Evolutionary conservation across 2,113 vertebrate genomes (phyloP).

Genomic region (Microtus ochrogaster): DNA sequence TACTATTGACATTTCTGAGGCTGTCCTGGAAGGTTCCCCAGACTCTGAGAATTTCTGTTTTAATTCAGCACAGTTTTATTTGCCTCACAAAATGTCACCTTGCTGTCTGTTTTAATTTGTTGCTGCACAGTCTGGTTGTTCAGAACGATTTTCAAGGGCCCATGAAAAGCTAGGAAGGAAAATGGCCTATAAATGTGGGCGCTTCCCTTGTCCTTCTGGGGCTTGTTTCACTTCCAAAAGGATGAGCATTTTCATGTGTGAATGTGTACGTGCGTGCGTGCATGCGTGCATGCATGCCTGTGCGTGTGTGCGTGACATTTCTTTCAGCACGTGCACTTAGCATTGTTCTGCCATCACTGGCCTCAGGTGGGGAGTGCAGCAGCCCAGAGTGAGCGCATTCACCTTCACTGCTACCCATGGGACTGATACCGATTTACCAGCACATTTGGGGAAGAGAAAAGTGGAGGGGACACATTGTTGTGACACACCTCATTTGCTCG

Average conservation of each 20-base stretch:
- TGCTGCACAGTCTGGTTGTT: constrained; percentile 32
- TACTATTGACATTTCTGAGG: neutral
- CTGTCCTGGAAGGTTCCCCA: neutral
- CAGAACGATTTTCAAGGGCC: constrained; percentile 75
- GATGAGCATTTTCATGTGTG: neutral
- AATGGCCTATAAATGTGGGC: constrained; percentile 48
- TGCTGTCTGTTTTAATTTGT: constrained; percentile 70
- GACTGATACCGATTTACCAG: constrained; percentile 70
- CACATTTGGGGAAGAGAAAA: neutral
- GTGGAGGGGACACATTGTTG: constrained; percentile 3
- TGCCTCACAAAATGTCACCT: neutral
- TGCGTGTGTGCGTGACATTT: neutral
- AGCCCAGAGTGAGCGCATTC: neutral
- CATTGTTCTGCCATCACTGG: neutral
- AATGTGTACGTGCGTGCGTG: neutral
- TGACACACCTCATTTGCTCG: constrained; percentile 77
- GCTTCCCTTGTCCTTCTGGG: neutral
- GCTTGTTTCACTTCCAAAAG: neutral
- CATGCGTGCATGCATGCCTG: too few relatives aligned
- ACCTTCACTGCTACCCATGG: constrained; percentile 10
- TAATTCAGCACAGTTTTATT: neutral
- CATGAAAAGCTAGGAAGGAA: constrained; percentile 54
- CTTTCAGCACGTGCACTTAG: neutral
- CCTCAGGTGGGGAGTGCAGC: neutral
- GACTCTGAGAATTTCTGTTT: neutral